These are phyloP conservation scores for Hippocampus zosterae DNA, from an alignment of 2,113 vertebrate genomes.

Conservation along the genomic window DNA sequence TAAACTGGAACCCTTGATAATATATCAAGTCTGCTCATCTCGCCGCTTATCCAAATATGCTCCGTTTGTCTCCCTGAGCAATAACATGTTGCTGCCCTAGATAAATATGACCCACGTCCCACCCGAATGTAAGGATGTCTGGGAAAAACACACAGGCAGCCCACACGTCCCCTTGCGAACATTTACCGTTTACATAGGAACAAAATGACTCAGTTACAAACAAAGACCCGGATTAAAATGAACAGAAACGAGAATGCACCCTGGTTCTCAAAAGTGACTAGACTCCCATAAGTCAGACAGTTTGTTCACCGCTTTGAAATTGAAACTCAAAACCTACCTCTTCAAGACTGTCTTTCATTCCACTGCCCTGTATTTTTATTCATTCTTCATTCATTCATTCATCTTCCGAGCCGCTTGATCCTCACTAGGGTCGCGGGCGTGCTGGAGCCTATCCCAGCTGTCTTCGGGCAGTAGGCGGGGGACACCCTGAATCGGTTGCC, in stretches of 20 bases:
- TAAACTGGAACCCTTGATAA: constrained; percentile 39
- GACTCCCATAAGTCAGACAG: too few relatives aligned
- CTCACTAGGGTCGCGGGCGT: too few relatives aligned
- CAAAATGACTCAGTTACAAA: constrained; percentile 34
- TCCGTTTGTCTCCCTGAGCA: constrained; percentile 53
- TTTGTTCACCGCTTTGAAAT: too few relatives aligned
- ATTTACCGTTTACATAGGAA: constrained; percentile 12
- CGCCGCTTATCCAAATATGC: constrained; percentile 57
- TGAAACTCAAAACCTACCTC: too few relatives aligned
- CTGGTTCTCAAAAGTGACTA: too few relatives aligned
- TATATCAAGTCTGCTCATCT: constrained; percentile 56
- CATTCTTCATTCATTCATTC: too few relatives aligned
- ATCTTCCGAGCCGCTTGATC: too few relatives aligned
- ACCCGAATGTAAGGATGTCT: constrained; percentile 36
- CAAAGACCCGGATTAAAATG: not conserved
- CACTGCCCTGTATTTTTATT: too few relatives aligned
- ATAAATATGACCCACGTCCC: constrained; percentile 65
- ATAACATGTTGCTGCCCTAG: constrained; percentile 54
- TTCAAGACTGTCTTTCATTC: too few relatives aligned
- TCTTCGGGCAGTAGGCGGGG: too few relatives aligned
- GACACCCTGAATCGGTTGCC: too few relatives aligned
- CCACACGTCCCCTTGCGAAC: constrained; percentile 8
- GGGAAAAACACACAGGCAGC: constrained; percentile 62
- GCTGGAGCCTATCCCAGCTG: too few relatives aligned
- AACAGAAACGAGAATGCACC: not conserved